Conservation (phyloP, 2,113 vertebrate species). For the Thomomys bottae region DNA sequence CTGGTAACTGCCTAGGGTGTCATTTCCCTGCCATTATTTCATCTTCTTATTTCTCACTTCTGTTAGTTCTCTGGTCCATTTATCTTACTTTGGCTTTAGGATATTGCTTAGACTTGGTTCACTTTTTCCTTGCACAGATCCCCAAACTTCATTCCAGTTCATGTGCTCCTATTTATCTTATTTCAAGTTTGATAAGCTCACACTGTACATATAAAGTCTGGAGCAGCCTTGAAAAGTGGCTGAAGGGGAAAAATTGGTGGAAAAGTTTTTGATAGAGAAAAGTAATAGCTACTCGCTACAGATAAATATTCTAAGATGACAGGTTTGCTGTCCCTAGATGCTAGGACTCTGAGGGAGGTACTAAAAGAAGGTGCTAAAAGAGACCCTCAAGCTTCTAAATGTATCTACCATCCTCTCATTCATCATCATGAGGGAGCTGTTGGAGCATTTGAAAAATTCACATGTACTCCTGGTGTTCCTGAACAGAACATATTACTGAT, state of each 20-base stretch:
- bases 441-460: not conserved
- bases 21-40: not conserved
- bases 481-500: not conserved
- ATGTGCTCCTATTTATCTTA: not conserved
- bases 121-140: not conserved
- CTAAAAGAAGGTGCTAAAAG: not conserved
- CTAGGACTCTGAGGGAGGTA: not conserved
- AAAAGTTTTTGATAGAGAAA: not conserved
- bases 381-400: not conserved
- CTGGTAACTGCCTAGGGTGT: too few relatives aligned
- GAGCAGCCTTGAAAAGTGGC: not conserved
- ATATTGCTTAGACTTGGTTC: not conserved
- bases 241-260: not conserved
- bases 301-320: not conserved
- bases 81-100: not conserved
- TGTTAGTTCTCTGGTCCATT: not conserved
- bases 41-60: not conserved
- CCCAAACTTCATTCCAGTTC: not conserved
- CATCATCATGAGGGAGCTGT: not conserved
- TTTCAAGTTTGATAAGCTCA: not conserved
- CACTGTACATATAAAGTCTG: not conserved
- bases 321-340: not conserved
- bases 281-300: not conserved
- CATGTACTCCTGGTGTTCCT: not conserved
- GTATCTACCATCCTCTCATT: too few relatives aligned